A percentile compares a stretch with the other conserved stretches of the same genome.
phyloP scores from a whole-genome alignment of 2,113 vertebrate species.

The Pterocles orientalis region DNA sequence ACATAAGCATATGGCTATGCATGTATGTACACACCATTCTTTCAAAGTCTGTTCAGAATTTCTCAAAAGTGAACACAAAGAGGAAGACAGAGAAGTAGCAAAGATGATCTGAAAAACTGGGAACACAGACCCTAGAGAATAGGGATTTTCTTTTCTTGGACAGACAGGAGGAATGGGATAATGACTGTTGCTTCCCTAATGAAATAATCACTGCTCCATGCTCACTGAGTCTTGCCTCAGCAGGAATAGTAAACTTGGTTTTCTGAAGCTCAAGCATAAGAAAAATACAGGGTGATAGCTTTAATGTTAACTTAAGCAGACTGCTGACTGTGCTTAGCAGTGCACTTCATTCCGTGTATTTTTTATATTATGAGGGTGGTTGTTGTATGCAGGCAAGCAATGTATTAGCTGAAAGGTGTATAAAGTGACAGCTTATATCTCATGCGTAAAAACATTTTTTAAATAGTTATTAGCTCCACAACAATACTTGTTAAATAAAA shows the following conservation, averaged over 20 bases:
- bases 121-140: background rate
- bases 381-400: background rate
- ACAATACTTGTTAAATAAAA: background rate
- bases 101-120: background rate
- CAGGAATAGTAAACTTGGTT: background rate
- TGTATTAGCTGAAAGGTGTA: background rate
- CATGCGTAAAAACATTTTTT: background rate
- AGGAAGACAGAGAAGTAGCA: background rate
- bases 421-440: background rate
- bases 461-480: background rate
- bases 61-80: background rate
- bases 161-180: background rate
- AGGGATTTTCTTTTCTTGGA: background rate
- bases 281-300: background rate
- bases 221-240: background rate
- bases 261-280: background rate
- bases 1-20: too few relatives aligned
- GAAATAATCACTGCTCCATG: background rate
- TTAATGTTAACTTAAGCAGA: background rate
- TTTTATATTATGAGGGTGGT: background rate
- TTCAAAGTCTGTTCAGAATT: background rate
- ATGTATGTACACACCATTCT: background rate
- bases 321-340: background rate
- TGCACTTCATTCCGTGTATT: background rate
- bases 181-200: background rate